Conservation (phyloP, 2,113 vertebrate species). For the Chaenocephalus aceratus region DNA sequence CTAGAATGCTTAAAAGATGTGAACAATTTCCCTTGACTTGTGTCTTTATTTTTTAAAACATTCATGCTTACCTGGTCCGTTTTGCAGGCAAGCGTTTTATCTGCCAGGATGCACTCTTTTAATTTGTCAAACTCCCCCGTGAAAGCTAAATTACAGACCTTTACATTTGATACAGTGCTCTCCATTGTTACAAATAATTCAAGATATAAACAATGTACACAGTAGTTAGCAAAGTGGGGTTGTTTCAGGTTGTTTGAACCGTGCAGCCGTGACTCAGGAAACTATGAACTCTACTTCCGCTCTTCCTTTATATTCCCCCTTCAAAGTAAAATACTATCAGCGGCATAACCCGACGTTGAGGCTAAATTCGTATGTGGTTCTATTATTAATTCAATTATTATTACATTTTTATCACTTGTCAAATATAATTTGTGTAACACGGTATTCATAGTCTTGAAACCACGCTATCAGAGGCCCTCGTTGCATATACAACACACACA, state of each 20-base stretch:
- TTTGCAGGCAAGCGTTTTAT: conserved; percentile 87
- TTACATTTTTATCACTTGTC: not conserved
- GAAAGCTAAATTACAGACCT: conserved; percentile 92
- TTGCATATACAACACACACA: not conserved
- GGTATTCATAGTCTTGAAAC: accelerated
- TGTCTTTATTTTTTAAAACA: accelerated
- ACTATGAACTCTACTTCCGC: conserved; percentile 54
- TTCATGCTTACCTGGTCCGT: conserved; percentile 89
- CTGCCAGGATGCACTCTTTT: conserved; percentile 83
- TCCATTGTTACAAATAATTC: conserved; percentile 81
- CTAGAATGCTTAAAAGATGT: not conserved
- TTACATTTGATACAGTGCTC: conserved; percentile 88
- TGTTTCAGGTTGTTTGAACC: conserved; percentile 36
- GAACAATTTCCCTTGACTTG: not conserved
- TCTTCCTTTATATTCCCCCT: not conserved
- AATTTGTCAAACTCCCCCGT: conserved; percentile 89
- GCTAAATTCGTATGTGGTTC: not conserved
- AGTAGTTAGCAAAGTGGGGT: not conserved
- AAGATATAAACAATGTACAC: not conserved
- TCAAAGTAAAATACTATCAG: conserved; percentile 58
- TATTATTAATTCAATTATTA: not conserved
- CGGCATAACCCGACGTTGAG: accelerated
- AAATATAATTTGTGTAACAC: accelerated
- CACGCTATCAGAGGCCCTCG: too few relatives aligned
- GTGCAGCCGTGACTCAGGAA: conserved; percentile 69